Evolutionary conservation across 2,888 invertebrate species (phyloP).

Genomic region (Ophion ellenae): DNA sequence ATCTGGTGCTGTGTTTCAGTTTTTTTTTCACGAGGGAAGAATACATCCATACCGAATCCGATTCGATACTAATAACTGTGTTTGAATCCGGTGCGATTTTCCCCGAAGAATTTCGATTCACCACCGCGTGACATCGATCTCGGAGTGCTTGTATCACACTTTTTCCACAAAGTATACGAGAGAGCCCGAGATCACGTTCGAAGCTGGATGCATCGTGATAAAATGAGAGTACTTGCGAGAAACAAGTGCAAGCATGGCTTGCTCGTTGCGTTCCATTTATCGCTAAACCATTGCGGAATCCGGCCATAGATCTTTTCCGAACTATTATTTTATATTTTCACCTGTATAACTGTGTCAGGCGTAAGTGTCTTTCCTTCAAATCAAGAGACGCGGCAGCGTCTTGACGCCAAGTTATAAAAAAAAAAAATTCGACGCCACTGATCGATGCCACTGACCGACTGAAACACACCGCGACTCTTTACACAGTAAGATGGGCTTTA

Average conservation of each 20-base stretch:
- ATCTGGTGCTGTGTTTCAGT: too few relatives aligned
- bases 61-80: too few relatives aligned
- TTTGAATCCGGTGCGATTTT: background rate
- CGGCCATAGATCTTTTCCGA: conserved; percentile 33
- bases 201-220: conserved; percentile 27
- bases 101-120: background rate
- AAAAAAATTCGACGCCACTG: too few relatives aligned
- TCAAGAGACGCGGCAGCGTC: too few relatives aligned
- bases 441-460: too few relatives aligned
- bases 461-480: too few relatives aligned
- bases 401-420: too few relatives aligned
- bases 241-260: conserved; percentile 37
- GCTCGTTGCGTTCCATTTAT: conserved; percentile 66
- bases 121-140: conserved; percentile 21
- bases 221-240: conserved; percentile 36
- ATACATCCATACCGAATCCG: too few relatives aligned
- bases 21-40: too few relatives aligned
- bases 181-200: conserved; percentile 5
- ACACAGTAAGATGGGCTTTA: too few relatives aligned
- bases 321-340: conserved; percentile 28
- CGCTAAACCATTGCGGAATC: conserved; percentile 47
- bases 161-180: conserved; percentile 9
- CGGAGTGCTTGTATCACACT: background rate
- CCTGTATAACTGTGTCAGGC: background rate
- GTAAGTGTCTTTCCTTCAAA: conserved; percentile 4